Percentiles rank a stretch among this genome's conserved stretches.
Conservation (phyloP, 2,888 invertebrate species). For the Papilio gigon region DNA sequence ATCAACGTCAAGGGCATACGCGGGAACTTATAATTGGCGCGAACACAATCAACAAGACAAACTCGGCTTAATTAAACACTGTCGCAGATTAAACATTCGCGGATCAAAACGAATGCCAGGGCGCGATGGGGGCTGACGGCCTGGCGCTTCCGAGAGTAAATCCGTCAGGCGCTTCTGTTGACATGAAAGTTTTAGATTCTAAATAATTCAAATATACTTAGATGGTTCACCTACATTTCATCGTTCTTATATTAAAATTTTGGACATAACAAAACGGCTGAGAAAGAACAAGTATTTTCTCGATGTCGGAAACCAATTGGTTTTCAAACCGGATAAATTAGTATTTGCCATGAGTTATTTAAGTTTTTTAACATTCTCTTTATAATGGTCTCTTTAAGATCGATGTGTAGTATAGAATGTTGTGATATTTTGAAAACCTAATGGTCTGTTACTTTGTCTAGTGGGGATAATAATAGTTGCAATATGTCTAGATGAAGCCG, state of each 20-base stretch:
- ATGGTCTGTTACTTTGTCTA: too few species aligned
- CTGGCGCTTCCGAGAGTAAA: neutral
- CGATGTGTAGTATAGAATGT: too few species aligned
- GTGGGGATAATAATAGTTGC: too few species aligned
- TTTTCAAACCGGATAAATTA: too few species aligned
- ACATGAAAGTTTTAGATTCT: conserved; percentile 4
- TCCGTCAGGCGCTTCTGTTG: conserved; percentile 31
- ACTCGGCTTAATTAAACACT: conserved; percentile 78
- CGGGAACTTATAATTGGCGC: conserved; percentile 74
- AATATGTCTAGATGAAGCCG: too few species aligned
- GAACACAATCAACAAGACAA: conserved; percentile 78
- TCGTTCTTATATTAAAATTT: too few species aligned
- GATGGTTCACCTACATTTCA: neutral
- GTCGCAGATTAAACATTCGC: conserved; percentile 77
- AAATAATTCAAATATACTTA: neutral
- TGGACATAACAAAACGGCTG: too few species aligned
- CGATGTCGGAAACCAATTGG: neutral
- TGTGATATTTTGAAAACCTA: too few species aligned
- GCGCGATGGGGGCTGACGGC: conserved; percentile 42
- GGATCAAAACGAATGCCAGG: conserved; percentile 60
- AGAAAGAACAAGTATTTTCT: neutral
- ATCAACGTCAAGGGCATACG: conserved; percentile 74
- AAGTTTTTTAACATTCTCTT: too few species aligned
- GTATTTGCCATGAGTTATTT: too few species aligned
- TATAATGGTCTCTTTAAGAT: too few species aligned